A percentile compares a stretch with the other conserved stretches of the same genome.
phyloP scores from a whole-genome alignment of 2,113 vertebrate species.

The Chitala chitala region DNA sequence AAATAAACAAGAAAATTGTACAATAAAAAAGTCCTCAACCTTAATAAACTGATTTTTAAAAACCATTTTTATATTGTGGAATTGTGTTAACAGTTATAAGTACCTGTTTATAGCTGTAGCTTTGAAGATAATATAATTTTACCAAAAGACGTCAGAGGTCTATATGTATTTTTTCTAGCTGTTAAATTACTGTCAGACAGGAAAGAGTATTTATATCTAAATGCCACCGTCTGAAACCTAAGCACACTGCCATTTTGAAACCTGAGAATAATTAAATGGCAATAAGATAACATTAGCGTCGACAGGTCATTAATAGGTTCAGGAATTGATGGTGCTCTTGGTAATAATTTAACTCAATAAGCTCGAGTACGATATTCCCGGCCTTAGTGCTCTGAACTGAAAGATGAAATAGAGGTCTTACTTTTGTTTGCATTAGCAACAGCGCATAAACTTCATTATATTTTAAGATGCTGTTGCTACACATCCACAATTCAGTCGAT shows the following conservation, averaged over 20 bases:
- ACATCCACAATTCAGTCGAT: too few species aligned
- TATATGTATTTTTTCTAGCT: constrained; percentile 48
- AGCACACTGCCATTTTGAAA: too few species aligned
- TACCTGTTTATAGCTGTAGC: not conserved
- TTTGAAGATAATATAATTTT: constrained; percentile 33
- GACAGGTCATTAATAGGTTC: constrained; percentile 63
- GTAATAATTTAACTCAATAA: constrained; percentile 54
- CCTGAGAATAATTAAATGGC: constrained; percentile 74
- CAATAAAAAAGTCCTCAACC: not conserved
- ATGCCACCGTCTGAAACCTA: constrained; percentile 40
- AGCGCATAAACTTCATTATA: too few species aligned
- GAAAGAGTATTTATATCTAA: constrained; percentile 66
- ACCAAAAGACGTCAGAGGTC: constrained; percentile 46
- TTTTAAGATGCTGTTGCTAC: too few species aligned
- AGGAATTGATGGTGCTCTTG: constrained; percentile 59
- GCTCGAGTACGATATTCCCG: constrained; percentile 18
- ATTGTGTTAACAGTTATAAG: not conserved
- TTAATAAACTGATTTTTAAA: not conserved
- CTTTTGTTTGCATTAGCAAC: not conserved
- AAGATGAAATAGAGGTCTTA: not conserved
- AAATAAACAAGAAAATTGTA: not conserved
- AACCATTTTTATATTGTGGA: not conserved
- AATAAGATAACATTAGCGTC: constrained; percentile 72
- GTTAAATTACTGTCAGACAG: constrained; percentile 63
- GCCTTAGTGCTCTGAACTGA: not conserved